Conservation (phyloP, 1,140 invertebrate species). For the Euwallacea similis region DNA sequence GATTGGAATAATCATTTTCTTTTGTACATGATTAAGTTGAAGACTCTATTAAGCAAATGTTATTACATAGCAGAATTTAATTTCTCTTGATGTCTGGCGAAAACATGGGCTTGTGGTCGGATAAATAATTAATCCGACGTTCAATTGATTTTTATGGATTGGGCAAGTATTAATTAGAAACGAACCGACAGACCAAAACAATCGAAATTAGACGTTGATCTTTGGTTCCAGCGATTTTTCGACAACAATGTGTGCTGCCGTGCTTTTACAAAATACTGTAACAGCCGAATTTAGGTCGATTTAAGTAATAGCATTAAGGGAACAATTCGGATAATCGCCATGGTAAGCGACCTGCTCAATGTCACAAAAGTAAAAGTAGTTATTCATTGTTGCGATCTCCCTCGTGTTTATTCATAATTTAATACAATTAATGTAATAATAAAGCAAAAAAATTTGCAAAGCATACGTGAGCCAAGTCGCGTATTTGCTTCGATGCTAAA, state of each 20-base stretch:
- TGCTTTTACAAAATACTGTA: background rate
- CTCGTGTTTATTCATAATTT: slow-evolving; percentile 23
- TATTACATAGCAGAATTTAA: background rate
- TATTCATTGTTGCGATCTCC: slow-evolving; percentile 6
- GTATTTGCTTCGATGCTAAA: slow-evolving; percentile 13
- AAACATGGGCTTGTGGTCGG: background rate
- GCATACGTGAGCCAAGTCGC: slow-evolving; percentile 25
- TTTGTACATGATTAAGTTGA: background rate
- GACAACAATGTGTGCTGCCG: slow-evolving; percentile 5
- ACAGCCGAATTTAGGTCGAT: background rate
- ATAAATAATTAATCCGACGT: slow-evolving; percentile 5
- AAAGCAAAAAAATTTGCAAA: slow-evolving; percentile 19
- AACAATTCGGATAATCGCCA: background rate
- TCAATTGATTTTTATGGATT: slow-evolving; percentile 11
- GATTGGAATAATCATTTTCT: background rate
- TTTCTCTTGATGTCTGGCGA: background rate
- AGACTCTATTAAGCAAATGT: no score
- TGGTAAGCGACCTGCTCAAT: background rate
- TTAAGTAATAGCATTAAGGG: no score
- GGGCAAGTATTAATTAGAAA: slow-evolving; percentile 4
- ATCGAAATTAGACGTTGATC: slow-evolving; percentile 13
- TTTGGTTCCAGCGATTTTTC: slow-evolving; percentile 10
- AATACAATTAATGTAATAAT: slow-evolving; percentile 7
- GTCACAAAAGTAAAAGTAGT: slow-evolving; percentile 6
- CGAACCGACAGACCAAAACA: background rate